phyloP scores from a whole-genome alignment of 2,113 vertebrate species.

The Gulo gulo region DNA sequence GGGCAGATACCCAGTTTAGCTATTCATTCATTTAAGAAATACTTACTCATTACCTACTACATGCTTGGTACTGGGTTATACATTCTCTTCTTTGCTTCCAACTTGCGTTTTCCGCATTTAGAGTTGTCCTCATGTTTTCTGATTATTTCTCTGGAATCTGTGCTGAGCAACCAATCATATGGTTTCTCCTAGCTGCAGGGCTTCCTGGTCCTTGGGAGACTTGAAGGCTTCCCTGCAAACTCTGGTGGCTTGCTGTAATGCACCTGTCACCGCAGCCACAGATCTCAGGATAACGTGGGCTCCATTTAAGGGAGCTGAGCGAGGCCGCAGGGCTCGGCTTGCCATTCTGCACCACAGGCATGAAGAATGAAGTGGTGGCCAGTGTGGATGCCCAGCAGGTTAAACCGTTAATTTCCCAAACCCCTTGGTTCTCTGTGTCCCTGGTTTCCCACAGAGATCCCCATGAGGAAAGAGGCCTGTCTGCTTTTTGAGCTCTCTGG shows the following conservation, averaged over 20 bases:
- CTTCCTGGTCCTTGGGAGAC: background rate
- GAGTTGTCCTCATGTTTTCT: background rate
- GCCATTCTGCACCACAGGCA: background rate
- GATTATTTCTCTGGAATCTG: background rate
- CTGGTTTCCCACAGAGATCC: conserved; percentile 28
- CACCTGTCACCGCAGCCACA: background rate
- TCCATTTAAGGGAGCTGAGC: background rate
- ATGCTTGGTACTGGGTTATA: background rate
- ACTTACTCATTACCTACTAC: background rate
- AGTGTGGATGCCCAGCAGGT: background rate
- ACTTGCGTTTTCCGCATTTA: conserved; percentile 28
- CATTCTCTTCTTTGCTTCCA: conserved; percentile 6
- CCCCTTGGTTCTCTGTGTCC: background rate
- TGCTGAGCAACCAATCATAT: background rate
- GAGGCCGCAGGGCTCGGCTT: background rate
- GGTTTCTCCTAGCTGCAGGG: background rate
- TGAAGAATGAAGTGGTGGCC: background rate
- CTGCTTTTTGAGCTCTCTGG: conserved; percentile 58
- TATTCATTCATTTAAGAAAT: conserved; percentile 48
- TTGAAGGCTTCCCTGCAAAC: background rate
- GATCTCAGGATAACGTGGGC: background rate
- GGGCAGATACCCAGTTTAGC: conserved; percentile 33
- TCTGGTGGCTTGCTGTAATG: background rate
- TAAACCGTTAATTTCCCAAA: background rate
- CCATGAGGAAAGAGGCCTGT: conserved; percentile 36